Evolutionary conservation across 2,113 vertebrate genomes (phyloP).

Genomic region (Cricetomys ansorgei): DNA sequence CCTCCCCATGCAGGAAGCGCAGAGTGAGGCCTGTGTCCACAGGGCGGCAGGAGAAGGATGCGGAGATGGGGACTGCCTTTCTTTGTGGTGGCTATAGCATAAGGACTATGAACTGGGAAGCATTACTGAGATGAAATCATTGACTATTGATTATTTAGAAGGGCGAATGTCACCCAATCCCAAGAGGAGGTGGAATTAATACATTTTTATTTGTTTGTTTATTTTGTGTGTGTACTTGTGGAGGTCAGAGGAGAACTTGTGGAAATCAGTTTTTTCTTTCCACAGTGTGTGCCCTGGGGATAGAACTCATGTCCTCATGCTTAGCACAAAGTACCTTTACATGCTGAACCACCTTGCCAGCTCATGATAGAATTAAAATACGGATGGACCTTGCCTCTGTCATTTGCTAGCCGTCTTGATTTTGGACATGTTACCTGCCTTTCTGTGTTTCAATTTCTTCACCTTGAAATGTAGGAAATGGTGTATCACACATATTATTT

Average conservation of each 20-base stretch:
- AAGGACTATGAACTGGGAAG: background rate
- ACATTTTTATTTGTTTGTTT: background rate
- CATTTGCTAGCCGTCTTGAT: background rate
- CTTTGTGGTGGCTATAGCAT: background rate
- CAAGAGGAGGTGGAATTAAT: too few relatives aligned
- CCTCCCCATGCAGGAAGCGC: background rate
- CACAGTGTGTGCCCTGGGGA: background rate
- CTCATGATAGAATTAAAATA: background rate
- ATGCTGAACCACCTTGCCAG: too few relatives aligned
- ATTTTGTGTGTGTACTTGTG: background rate
- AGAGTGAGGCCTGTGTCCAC: background rate
- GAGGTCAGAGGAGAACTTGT: background rate
- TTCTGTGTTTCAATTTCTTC: background rate
- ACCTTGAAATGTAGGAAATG: background rate
- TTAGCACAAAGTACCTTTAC: background rate
- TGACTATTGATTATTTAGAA: background rate
- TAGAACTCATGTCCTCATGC: background rate
- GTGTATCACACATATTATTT: too few relatives aligned
- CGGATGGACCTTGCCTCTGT: background rate
- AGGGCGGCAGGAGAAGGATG: background rate
- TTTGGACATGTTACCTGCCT: background rate
- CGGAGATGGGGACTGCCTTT: background rate
- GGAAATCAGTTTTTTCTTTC: background rate
- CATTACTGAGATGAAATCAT: background rate
- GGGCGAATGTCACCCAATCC: background rate